phyloP scores from a whole-genome alignment of 2,797 vertebrate species.

The Spinus pinus region DNA sequence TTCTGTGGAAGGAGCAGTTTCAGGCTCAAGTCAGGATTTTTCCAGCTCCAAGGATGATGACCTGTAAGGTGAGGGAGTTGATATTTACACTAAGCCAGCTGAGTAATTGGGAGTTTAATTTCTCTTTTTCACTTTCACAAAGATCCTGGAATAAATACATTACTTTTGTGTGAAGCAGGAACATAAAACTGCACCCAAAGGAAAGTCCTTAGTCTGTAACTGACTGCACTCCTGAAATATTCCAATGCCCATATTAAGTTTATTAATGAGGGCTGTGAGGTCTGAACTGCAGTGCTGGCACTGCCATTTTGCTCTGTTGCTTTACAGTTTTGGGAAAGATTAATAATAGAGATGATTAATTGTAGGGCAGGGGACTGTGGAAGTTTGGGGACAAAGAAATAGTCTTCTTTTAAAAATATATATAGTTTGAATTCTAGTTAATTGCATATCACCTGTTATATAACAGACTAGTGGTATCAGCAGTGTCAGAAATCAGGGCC shows the following conservation, averaged over 20 bases:
- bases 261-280: conserved; percentile 43
- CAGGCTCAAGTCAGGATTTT: not conserved
- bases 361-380: not conserved
- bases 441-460: not conserved
- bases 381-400: not conserved
- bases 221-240: not conserved
- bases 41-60: not conserved
- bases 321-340: not conserved
- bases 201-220: conserved; percentile 20
- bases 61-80: not conserved
- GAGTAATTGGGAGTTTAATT: conserved; percentile 12
- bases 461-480: not conserved
- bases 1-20: not conserved
- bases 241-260: not conserved
- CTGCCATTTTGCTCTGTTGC: not conserved
- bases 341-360: conserved; percentile 10
- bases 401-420: not conserved
- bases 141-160: conserved; percentile 29
- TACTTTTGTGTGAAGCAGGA: not conserved
- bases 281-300: not conserved
- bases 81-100: not conserved
- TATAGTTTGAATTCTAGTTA: not conserved
- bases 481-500: conserved; percentile 46
- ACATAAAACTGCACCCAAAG: conserved; percentile 19
- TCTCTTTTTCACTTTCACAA: not conserved